phyloP scores from a whole-genome alignment of 2,888 invertebrate genomes.

The Blastobasis adustella region DNA sequence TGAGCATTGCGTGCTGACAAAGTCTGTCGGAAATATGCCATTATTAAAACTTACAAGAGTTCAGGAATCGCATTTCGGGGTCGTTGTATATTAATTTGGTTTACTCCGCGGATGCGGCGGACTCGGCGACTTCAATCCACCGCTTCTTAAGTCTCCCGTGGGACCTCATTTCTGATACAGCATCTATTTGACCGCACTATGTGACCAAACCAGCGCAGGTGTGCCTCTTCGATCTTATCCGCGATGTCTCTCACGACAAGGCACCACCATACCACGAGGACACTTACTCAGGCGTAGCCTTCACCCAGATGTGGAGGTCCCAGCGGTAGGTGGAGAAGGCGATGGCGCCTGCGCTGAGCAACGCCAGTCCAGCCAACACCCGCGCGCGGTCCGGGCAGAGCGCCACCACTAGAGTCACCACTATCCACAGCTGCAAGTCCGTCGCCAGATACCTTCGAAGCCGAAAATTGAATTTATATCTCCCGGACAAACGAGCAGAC shows the following conservation, averaged over 20 bases:
- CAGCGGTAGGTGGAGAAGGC: conserved; percentile 31
- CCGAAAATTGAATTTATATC: too few relatives aligned
- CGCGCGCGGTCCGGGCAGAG: conserved; percentile 9
- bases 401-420: conserved; percentile 22
- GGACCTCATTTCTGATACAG: too few relatives aligned
- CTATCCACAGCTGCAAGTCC: conserved; percentile 32
- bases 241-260: too few relatives aligned
- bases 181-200: too few relatives aligned
- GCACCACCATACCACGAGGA: neutral
- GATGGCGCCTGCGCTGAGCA: conserved; percentile 21
- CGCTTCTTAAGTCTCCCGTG: too few relatives aligned
- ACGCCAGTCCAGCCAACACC: conserved; percentile 14
- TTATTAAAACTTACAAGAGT: neutral
- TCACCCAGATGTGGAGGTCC: conserved; percentile 27
- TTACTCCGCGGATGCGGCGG: too few relatives aligned
- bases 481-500: too few relatives aligned
- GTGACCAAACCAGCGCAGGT: too few relatives aligned
- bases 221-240: too few relatives aligned
- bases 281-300: conserved; percentile 31
- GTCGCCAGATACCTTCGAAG: conserved; percentile 30
- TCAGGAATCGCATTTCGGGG: too few relatives aligned
- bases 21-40: neutral
- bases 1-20: neutral
- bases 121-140: too few relatives aligned
- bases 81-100: too few relatives aligned